Evolutionary conservation across 1,140 invertebrate species (phyloP), one percentile per base, ranked within the genome.

Genomic region (Drosophila nasuta): DNA sequence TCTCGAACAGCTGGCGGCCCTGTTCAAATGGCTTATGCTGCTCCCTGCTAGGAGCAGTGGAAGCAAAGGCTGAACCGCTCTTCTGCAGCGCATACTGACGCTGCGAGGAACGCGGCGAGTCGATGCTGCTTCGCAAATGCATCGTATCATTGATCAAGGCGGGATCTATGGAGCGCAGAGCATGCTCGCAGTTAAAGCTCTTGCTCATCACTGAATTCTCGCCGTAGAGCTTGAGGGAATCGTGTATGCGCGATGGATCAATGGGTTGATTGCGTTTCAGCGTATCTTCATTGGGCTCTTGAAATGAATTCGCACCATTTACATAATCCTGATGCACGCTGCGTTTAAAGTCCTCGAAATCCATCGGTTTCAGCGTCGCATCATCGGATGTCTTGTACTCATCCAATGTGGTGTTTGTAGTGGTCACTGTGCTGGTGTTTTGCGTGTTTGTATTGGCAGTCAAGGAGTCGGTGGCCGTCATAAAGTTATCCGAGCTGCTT

Each of bases 241-340:
- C 93, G 60, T 93, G 91, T 63, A 93, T 93, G 28, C 93, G 91
- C 11, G 93, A 93, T 5, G 93, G 93, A 92, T 93, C 93, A n/a
- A 93, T 93, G 6, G 93, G 93, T 51, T 93, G 93, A 72, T 93
- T 93, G 3, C 81, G 82, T 75, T 93, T 93, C 5, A 93, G 63
- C 3, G 93, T 93, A 57, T 77, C 92, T 8, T 93, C 92, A 41
- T 91, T 93, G 11, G 82, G 83, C 13, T 91, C 89, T 69, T 88
- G 87, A 46, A 92, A 88, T 1, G 91, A 92, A 66, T 92, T 92
- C 0, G 92, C 68, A 17, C 92, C 92, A 71, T 91, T 92, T 0
- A 92, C 82, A 69, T 89, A 93, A 54, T 93, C 92, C 60, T 81
- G 79, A 65, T 92, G 91, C 1, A 92, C 87, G 17, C 91, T 92